Base-by-base conservation (phyloP, 1,140 invertebrate genomes). In the Eubasilissa regina region DNA sequence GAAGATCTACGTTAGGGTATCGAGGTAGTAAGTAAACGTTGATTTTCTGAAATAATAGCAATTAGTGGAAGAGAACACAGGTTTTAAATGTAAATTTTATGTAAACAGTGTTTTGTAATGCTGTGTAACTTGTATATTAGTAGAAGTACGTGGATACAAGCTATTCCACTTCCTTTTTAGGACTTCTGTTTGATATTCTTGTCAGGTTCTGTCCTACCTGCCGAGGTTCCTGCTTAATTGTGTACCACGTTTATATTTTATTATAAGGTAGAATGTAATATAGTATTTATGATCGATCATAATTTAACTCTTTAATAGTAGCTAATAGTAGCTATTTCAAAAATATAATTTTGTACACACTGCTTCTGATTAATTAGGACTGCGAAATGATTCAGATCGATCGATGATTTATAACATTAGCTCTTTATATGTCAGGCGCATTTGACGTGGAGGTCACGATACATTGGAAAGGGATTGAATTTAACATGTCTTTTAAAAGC, bases 21-120 rank as follows among this genome's bases (percentile, higher is more conserved):
- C 25, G 25, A 35, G n/a, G 25, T 35, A 58, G 1, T 15, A 15
- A 58, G 17, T n/a, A n/a, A n/a, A n/a, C n/a, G 55, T 15, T 21
- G 55, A 17, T 12, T 12, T 19, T 17, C 3, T 58, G 17, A 58
- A 21, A 58, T 21, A 58, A 21, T 58, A 11, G 15, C 55, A 58
- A 58, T 58, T 19, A 58, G 17, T 13, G 55, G 55, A n/a, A 64
- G 25, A 4, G 19, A 64, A 43, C 60, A 43, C 60, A n/a, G 35
- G 60, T 64, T 64, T 35, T 13, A 35, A 25, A 64, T 64, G 19
- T 35, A 64, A 64, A 64, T 64, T 44, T 43, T 64, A 64, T 64
- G 60, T 35, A 64, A 64, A 64, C 60, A 25, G 25, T 8, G 35
- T 25, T 64, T 43, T 64, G 60, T 35, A 64, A 64, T 64, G 8